Conservation (phyloP, 2,888 invertebrate species). For the Rugalucina vietnamica region DNA sequence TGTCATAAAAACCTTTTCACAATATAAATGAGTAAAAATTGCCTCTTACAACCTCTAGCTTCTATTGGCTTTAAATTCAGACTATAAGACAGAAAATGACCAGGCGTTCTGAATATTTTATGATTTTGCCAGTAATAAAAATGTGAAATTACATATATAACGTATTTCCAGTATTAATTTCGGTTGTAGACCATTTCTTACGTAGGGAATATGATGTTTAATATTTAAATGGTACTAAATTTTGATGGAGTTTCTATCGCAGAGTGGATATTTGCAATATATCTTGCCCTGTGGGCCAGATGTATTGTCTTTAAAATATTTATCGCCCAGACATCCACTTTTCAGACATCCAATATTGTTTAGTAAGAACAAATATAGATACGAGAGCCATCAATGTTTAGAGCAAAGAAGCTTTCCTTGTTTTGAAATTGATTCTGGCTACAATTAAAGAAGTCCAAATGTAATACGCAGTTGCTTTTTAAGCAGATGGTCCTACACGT, state of each 20-base stretch:
- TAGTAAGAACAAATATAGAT: too few relatives aligned
- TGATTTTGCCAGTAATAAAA: constrained; percentile 24
- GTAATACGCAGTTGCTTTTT: too few relatives aligned
- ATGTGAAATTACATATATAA: constrained; percentile 51
- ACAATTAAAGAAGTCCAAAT: too few relatives aligned
- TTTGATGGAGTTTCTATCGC: constrained; percentile 6
- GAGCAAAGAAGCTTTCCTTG: too few relatives aligned
- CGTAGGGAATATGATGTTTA: constrained; percentile 6
- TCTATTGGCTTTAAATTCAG: not conserved
- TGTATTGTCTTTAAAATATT: constrained; percentile 1
- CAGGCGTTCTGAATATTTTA: constrained; percentile 17
- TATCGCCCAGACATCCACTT: not conserved
- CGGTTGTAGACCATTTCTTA: constrained; percentile 1
- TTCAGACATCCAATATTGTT: not conserved
- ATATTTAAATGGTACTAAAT: constrained; percentile 12
- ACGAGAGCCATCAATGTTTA: too few relatives aligned
- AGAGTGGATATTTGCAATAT: not conserved
- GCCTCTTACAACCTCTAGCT: not conserved
- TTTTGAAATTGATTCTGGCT: too few relatives aligned
- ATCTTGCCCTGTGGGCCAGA: constrained; percentile 6
- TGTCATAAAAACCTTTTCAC: constrained; percentile 11
- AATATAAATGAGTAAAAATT: constrained; percentile 16
- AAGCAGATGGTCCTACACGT: too few relatives aligned
- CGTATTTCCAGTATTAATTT: constrained; percentile 25
- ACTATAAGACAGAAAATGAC: constrained; percentile 18